Percentiles rank a stretch among this genome's conserved stretches.
Conservation (phyloP, 2,888 invertebrate species). For the Mythimna ferrago region DNA sequence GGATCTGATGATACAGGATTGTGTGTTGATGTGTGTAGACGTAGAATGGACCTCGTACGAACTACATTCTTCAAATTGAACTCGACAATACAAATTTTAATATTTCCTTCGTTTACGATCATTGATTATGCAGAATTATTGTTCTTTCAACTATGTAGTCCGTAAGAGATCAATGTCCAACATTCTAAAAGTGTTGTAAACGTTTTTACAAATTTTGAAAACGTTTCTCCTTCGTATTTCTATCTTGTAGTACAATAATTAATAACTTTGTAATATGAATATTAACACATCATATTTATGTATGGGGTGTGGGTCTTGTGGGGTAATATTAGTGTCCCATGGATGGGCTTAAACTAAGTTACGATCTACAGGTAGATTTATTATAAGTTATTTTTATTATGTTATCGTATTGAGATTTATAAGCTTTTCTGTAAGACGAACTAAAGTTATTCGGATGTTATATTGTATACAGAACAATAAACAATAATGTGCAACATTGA, state of each 20-base stretch:
- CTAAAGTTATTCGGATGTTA: constrained; percentile 2
- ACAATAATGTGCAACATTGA: not conserved
- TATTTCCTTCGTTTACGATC: not conserved
- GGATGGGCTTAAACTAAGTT: constrained; percentile 24
- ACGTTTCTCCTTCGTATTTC: constrained; percentile 32
- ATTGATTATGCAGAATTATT: not conserved
- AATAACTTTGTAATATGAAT: constrained; percentile 28
- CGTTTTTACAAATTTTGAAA: constrained; percentile 42
- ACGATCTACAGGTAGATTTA: constrained; percentile 23
- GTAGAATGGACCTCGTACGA: constrained; percentile 21
- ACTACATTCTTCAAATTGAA: constrained; percentile 18
- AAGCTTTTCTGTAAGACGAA: constrained; percentile 14
- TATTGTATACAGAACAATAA: not conserved
- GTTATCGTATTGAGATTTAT: constrained; percentile 12
- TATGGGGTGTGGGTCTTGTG: not conserved
- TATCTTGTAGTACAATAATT: constrained; percentile 46
- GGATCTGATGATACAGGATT: constrained; percentile 68
- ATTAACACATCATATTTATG: constrained; percentile 45
- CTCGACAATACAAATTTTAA: constrained; percentile 9
- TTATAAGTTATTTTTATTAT: constrained; percentile 25
- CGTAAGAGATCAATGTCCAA: constrained; percentile 21
- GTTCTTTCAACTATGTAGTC: constrained; percentile 29
- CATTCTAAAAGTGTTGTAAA: constrained; percentile 38
- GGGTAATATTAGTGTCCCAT: constrained; percentile 17
- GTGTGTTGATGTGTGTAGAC: constrained; percentile 33